Conservation (phyloP, 2,797 vertebrate genomes). For the Hydrocynus forskahlii region DNA sequence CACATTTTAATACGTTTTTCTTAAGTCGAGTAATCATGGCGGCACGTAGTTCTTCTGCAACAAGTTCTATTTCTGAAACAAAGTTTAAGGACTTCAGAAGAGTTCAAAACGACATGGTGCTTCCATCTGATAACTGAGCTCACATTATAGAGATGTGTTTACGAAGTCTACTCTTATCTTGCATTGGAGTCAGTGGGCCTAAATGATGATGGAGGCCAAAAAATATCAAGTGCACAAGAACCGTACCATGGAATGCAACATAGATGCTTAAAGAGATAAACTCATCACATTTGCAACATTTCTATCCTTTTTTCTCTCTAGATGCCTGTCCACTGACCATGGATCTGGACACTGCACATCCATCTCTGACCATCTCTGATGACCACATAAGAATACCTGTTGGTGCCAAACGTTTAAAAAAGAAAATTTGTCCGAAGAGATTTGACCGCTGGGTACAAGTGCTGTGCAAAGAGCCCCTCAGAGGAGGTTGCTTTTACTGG, state of each 20-base stretch:
- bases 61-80: no score
- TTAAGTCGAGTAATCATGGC: no score
- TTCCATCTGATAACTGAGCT: no score
- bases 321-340: background rate
- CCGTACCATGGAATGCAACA: background rate
- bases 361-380: background rate
- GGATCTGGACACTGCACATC: slow-evolving; percentile 1
- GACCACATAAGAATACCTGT: background rate
- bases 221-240: background rate
- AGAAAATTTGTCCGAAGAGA: background rate
- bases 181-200: background rate
- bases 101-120: no score
- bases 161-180: background rate
- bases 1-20: no score
- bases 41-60: no score
- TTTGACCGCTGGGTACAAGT: slow-evolving; percentile 9
- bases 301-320: background rate
- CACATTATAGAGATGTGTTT: no score
- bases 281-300: background rate
- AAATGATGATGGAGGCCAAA: background rate
- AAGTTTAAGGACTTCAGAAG: no score
- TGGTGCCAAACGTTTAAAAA: background rate
- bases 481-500: slow-evolving; percentile 38
- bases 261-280: background rate
- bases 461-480: slow-evolving; percentile 37